Evolutionary conservation across 2,888 invertebrate species (phyloP).

Genomic region (Drosophila sordidapex): DNA sequence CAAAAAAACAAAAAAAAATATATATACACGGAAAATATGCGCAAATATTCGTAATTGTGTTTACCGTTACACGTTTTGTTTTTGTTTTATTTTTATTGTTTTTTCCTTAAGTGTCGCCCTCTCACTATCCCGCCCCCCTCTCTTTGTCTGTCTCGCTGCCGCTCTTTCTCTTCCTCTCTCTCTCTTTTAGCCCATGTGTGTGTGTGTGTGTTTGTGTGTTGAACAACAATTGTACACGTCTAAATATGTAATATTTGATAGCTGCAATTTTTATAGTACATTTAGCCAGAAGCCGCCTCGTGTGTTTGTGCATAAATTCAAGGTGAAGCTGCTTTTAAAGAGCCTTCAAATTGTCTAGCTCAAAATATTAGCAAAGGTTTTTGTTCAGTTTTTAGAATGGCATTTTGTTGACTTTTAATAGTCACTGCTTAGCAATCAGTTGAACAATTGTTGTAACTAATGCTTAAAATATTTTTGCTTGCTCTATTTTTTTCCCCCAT

Average conservation of each 20-base stretch:
- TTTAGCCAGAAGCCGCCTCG: constrained; percentile 32
- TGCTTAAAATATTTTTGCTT: neutral
- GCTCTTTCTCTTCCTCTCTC: neutral
- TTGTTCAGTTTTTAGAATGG: neutral
- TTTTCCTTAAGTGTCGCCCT: constrained; percentile 31
- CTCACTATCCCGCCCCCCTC: constrained; percentile 8
- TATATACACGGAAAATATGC: constrained; percentile 40
- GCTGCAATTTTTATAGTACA: constrained; percentile 45
- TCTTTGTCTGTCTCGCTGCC: neutral
- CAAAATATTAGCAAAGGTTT: neutral
- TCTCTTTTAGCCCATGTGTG: constrained; percentile 7
- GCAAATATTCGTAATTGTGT: constrained; percentile 59
- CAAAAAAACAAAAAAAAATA: neutral
- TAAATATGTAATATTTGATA: constrained; percentile 44
- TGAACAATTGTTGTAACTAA: constrained; percentile 1
- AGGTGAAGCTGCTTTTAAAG: constrained; percentile 41
- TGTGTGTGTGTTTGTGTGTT: constrained; percentile 18
- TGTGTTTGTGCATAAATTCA: constrained; percentile 48
- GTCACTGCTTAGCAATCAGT: neutral
- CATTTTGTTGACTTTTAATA: neutral
- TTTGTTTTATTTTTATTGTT: constrained; percentile 7
- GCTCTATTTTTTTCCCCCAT: neutral
- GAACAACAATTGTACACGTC: constrained; percentile 42
- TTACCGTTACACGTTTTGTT: constrained; percentile 35
- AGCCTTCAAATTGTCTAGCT: constrained; percentile 6